Conservation (phyloP, 1,140 invertebrate species). For the Melitaea cinxia region DNA sequence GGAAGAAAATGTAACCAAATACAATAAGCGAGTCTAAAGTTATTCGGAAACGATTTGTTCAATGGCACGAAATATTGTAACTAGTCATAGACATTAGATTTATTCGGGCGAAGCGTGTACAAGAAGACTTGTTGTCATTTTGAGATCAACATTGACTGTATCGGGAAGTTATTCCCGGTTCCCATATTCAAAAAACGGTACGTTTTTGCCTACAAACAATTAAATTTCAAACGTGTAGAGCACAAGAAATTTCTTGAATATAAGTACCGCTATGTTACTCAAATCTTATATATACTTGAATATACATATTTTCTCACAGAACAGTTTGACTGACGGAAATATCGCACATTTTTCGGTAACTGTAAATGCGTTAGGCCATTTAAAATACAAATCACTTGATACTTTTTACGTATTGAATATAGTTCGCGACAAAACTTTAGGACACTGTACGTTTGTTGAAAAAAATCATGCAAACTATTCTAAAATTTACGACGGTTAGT, state of each 20-base stretch:
- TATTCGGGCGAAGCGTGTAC: constrained; percentile 24
- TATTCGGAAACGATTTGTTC: neutral
- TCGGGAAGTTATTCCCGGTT: constrained; percentile 42
- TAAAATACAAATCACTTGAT: constrained; percentile 23
- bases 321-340: constrained; percentile 40
- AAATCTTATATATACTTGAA: constrained; percentile 31
- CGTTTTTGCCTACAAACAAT: no score
- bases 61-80: constrained; percentile 53
- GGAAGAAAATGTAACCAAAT: neutral
- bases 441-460: no score
- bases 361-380: constrained; percentile 55
- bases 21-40: no score
- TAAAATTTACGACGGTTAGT: no score
- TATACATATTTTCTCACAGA: constrained; percentile 42
- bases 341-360: constrained; percentile 48
- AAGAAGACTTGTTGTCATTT: constrained; percentile 47
- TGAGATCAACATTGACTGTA: constrained; percentile 65
- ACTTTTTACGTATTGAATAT: constrained; percentile 10
- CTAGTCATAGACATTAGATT: constrained; percentile 39
- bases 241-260: no score
- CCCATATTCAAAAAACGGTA: no score
- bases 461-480: no score
- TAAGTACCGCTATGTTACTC: constrained; percentile 6
- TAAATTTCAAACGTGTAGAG: no score
- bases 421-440: no score